A percentile compares a stretch with the other conserved stretches of the same genome.
These are phyloP conservation scores for Exaiptasia diaphana DNA, from an alignment of 64 coral and sea anemone species.

Conservation along the genomic window DNA sequence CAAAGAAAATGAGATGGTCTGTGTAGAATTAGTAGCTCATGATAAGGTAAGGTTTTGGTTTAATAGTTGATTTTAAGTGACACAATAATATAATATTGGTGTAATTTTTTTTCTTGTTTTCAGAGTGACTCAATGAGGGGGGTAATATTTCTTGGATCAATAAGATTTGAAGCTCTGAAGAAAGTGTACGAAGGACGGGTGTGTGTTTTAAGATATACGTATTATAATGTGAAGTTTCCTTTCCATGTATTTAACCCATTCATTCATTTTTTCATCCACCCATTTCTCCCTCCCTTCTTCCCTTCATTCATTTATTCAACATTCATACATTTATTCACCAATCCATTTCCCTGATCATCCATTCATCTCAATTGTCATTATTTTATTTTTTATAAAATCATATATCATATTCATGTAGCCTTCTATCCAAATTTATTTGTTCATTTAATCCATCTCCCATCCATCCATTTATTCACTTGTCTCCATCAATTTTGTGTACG, in stretches of 20 bases:
- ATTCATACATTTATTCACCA: too few relatives aligned
- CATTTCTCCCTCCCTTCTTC: background rate
- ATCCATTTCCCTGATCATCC: too few relatives aligned
- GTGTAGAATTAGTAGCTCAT: conserved; percentile 84
- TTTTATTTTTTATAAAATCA: too few relatives aligned
- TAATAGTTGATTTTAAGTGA: background rate
- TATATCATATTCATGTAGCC: too few relatives aligned
- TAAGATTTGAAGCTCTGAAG: conserved; percentile 78
- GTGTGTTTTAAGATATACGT: background rate
- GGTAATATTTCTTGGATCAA: conserved; percentile 82
- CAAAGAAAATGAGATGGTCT: conserved; percentile 95
- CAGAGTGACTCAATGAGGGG: conserved; percentile 74
- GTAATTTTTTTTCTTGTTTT: background rate
- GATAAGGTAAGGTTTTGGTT: conserved; percentile 59
- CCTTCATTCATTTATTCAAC: too few relatives aligned
- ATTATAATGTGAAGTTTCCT: background rate
- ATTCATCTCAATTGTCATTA: too few relatives aligned
- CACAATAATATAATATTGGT: background rate
- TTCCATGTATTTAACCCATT: background rate
- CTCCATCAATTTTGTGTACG: too few relatives aligned
- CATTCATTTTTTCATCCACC: background rate
- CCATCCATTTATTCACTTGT: too few relatives aligned
- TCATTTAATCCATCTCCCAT: too few relatives aligned
- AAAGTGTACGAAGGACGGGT: conserved; percentile 83
- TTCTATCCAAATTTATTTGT: too few relatives aligned